These are phyloP conservation scores for Antechinus stuartii DNA, from an alignment of 2,113 vertebrate genomes.

Conservation along the genomic window DNA sequence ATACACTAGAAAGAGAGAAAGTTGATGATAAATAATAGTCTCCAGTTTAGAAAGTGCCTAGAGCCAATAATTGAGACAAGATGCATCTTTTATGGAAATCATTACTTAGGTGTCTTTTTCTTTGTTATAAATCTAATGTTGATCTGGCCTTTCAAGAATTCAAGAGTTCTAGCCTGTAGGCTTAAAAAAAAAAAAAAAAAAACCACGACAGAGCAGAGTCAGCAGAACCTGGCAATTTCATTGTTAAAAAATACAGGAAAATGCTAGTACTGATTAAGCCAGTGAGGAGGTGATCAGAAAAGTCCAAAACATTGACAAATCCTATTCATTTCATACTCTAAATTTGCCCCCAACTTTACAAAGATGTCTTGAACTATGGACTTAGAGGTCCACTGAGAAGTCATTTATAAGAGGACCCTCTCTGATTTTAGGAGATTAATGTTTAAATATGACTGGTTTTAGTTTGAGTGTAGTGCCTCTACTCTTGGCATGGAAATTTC, in stretches of 20 bases:
- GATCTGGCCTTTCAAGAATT: neutral
- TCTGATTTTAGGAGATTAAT: neutral
- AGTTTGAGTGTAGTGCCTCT: neutral
- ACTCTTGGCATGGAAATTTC: neutral
- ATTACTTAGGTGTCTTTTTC: neutral
- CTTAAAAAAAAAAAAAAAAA: neutral
- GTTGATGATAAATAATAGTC: neutral
- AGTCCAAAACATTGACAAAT: neutral
- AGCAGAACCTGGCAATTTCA: neutral
- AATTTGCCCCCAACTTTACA: neutral
- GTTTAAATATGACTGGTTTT: neutral
- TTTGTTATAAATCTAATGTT: neutral
- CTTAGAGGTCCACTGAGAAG: neutral
- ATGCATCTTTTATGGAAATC: neutral
- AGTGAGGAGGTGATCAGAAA: neutral
- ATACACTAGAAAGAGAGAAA: neutral
- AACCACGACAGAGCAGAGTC: neutral
- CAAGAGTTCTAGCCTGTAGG: neutral
- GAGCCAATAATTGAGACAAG: neutral
- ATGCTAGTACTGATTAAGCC: neutral
- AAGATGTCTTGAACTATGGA: neutral
- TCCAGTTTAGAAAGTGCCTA: neutral
- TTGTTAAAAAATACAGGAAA: neutral
- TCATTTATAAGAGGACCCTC: neutral
- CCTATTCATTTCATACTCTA: neutral